Base-by-base conservation (phyloP, 1,140 invertebrate genomes). In the Solen grandis region DNA sequence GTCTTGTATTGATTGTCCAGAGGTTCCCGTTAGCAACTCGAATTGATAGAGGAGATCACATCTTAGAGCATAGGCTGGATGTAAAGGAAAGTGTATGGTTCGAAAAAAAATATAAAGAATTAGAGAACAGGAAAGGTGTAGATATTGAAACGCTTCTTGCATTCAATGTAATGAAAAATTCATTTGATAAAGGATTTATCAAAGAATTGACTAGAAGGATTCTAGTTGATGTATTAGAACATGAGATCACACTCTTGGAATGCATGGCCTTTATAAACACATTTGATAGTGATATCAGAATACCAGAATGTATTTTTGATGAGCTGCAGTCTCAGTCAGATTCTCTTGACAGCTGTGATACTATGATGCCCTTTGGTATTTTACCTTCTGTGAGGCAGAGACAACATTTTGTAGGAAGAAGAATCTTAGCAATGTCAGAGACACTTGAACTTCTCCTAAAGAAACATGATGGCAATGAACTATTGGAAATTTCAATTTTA, bases 91-190 rank as follows among this genome's bases (percentile, higher is more conserved):
- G 29, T 16, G n/a, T 29, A 19, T 74, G 70, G 70, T 74, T 74
- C 36, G 70, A 74, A 38, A 46, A 62, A 33, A 74, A 74, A 74
- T 74, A 59, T 25, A 46, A 62, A 29, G 70, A 74, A 41, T 33
- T 74, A 31, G 69, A 72, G 41, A 5, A 46, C 2, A 74, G 33
- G n/a, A 38, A 14, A 14, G 36, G 27, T 41, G 33, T 62, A 27
- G 57, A 74, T 38, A 57, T 74, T 31, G 38, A 38, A 5, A 74
- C 70, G 8, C 38, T 74, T 2, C 38, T 74, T 41, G 70, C 70
- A 5, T 74, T 74, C 36, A 74, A 74, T 36, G n/a, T 57, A 10
- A 74, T 74, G 70, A 57, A 57, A 27, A 74, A 74, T 41, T 74
- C 70, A 1, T 74, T 74, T 46, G 57, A 74, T 46, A n/a, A 74